Evolutionary conservation across 2,797 vertebrate genomes (phyloP).

Genomic region (Microctenopoma steveboyesi): DNA sequence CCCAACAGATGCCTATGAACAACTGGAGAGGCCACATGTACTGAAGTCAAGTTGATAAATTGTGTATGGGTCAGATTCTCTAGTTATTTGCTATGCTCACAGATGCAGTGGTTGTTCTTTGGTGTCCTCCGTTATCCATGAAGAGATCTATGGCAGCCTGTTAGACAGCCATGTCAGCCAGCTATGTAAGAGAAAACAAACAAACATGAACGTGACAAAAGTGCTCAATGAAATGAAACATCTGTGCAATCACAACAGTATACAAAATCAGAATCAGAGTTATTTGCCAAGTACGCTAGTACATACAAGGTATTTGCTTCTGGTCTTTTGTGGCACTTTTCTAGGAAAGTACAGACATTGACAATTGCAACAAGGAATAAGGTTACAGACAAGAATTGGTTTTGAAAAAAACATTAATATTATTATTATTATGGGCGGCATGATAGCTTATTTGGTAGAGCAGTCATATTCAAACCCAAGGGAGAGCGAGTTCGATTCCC

Average conservation of each 20-base stretch:
- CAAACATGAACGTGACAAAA: conserved; percentile 25
- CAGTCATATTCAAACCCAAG: no score
- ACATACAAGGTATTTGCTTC: no score
- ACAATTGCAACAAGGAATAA: no score
- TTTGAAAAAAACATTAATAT: no score
- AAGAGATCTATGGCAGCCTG: conserved; percentile 70
- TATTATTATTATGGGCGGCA: no score
- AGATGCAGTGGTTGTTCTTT: conserved; percentile 64
- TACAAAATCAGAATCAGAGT: no score
- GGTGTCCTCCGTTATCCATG: conserved; percentile 76
- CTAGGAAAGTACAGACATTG: no score
- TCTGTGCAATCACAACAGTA: conserved; percentile 8
- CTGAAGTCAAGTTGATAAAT: conserved; percentile 67
- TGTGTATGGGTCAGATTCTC: conserved; percentile 58
- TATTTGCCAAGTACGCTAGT: no score
- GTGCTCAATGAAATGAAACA: conserved; percentile 1
- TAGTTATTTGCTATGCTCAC: conserved; percentile 64
- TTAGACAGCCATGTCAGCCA: conserved; percentile 73
- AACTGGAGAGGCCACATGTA: conserved; percentile 78
- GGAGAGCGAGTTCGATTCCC: no score
- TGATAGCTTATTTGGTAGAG: no score
- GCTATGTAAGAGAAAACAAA: conserved; percentile 38
- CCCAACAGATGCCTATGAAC: conserved; percentile 75
- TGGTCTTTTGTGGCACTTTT: no score
- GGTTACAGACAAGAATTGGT: no score